Evolutionary conservation across 2,888 invertebrate species (phyloP).

Genomic region (Tipula helvola): DNA sequence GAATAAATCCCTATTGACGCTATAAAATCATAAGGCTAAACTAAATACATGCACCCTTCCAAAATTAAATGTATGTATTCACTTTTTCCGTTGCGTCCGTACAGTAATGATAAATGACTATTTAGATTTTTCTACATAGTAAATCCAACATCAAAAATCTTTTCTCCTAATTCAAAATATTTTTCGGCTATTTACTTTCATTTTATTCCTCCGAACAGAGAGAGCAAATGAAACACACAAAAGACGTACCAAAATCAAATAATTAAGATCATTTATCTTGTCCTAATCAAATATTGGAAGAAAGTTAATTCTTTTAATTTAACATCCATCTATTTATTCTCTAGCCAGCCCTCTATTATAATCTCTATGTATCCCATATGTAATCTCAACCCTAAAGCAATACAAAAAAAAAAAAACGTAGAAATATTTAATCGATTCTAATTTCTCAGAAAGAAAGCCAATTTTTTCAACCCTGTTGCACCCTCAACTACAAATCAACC

Average conservation of each 20-base stretch:
- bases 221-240: background rate
- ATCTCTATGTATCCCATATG: background rate
- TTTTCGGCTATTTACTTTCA: background rate
- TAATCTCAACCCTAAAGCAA: background rate
- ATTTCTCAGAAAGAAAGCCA: background rate
- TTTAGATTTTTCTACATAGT: background rate
- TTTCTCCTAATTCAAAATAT: background rate
- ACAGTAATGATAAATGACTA: background rate
- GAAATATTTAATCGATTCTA: background rate
- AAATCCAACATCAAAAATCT: background rate
- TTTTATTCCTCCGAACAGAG: background rate
- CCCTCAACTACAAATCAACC: background rate
- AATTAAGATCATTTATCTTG: conserved; percentile 4
- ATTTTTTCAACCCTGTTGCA: background rate
- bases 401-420: background rate
- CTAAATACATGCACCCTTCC: background rate
- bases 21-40: background rate
- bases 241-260: background rate
- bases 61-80: background rate
- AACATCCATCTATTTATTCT: background rate
- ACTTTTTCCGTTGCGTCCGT: background rate
- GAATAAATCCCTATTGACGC: background rate
- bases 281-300: background rate
- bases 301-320: background rate
- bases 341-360: background rate